Evolutionary conservation across 2,888 invertebrate genomes (phyloP).

Genomic region (Coenonympha arcania): DNA sequence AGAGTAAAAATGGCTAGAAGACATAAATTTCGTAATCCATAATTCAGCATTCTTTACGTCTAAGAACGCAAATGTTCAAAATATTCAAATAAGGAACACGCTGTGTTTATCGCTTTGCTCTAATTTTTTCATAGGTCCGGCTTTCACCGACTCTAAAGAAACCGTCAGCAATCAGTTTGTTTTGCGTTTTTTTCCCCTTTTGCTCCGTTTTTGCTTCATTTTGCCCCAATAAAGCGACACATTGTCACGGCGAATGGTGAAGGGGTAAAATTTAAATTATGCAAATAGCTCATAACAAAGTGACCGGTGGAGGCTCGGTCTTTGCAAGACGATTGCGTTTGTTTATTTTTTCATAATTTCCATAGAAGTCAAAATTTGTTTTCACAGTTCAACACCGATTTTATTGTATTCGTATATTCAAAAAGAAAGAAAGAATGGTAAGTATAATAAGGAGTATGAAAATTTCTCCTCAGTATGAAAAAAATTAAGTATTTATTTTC

Average conservation of each 20-base stretch:
- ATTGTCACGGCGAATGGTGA: conserved; percentile 42
- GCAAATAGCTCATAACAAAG: conserved; percentile 63
- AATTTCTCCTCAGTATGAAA: background rate
- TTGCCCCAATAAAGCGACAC: conserved; percentile 51
- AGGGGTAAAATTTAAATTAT: conserved; percentile 61
- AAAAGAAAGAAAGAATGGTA: background rate
- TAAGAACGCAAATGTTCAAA: conserved; percentile 17
- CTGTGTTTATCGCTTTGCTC: conserved; percentile 20
- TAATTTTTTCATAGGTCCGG: conserved; percentile 33
- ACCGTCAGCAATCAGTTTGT: conserved; percentile 51
- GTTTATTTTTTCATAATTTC: conserved; percentile 6
- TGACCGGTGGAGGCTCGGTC: conserved; percentile 23
- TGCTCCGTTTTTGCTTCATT: background rate
- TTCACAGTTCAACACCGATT: too few relatives aligned
- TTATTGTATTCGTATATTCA: background rate
- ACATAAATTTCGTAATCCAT: conserved; percentile 8
- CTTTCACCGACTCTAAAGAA: conserved; percentile 46
- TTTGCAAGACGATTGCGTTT: conserved; percentile 21
- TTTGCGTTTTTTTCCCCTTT: conserved; percentile 49
- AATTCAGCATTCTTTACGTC: conserved; percentile 1
- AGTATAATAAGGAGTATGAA: background rate
- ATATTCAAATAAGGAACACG: conserved; percentile 18
- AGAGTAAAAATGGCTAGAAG: background rate
- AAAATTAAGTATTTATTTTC: too few relatives aligned
- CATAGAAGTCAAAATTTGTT: background rate